Conservation (phyloP, 2,113 vertebrate genomes). For the Mixornis gularis region DNA sequence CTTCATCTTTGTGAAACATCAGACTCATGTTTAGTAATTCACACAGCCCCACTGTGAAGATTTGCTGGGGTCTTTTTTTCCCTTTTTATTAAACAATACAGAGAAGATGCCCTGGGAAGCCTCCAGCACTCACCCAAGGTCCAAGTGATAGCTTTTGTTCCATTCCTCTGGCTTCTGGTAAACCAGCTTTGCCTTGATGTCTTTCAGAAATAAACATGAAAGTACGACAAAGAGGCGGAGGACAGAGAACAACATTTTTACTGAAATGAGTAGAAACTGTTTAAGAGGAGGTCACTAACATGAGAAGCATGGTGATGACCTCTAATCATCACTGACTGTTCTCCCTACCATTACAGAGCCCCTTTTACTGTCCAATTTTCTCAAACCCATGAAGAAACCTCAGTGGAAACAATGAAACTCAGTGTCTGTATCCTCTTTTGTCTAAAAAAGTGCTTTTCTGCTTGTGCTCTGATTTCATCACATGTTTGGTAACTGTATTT, state of each 20-base stretch:
- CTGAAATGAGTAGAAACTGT: background rate
- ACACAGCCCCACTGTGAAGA: background rate
- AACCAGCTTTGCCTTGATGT: background rate
- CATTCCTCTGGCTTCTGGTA: background rate
- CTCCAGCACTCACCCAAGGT: background rate
- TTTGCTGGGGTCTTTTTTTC: background rate
- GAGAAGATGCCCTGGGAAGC: background rate
- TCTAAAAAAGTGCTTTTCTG: background rate
- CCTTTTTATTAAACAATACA: background rate
- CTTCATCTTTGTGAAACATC: background rate
- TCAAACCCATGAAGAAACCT: background rate
- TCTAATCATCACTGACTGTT: background rate
- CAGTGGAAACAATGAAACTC: background rate
- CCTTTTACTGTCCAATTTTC: background rate
- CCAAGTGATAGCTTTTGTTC: background rate
- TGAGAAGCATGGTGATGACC: background rate
- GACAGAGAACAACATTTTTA: background rate
- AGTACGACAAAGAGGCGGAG: background rate
- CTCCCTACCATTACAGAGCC: background rate
- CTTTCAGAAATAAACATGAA: background rate
- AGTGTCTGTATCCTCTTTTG: background rate
- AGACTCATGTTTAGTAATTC: background rate
- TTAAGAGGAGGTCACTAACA: background rate
- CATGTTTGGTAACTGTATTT: background rate
- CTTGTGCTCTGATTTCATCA: background rate